A percentile compares a stretch with the other conserved stretches of the same genome.
Conservation (phyloP, 2,113 vertebrate genomes). For the Epinephelus fuscoguttatus region DNA sequence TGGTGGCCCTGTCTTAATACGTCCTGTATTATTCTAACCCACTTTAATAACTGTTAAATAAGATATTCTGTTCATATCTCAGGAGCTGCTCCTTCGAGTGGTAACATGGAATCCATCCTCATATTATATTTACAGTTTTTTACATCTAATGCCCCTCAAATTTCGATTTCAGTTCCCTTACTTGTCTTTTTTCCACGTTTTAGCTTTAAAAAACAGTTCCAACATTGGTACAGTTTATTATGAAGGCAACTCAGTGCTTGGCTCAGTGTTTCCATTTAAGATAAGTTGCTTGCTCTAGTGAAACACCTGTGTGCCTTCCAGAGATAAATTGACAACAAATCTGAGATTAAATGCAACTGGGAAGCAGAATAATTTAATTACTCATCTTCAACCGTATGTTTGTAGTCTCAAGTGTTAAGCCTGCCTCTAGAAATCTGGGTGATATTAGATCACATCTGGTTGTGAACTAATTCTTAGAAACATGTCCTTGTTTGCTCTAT, state of each 20-base stretch:
- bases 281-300: neutral
- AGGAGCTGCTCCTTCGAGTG: neutral
- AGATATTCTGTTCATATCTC: neutral
- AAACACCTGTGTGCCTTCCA: neutral
- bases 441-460: slow-evolving; percentile 18
- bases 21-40: no score
- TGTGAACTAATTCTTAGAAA: slow-evolving; percentile 15
- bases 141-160: neutral
- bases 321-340: neutral
- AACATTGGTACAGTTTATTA: neutral
- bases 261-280: neutral
- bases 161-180: neutral
- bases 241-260: neutral
- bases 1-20: neutral
- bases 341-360: neutral
- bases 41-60: neutral
- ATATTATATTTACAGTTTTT: neutral
- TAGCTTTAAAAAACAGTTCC: neutral
- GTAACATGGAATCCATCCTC: neutral
- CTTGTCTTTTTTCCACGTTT: neutral
- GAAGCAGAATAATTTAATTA: neutral
- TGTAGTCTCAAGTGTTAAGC: neutral
- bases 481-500: slow-evolving; percentile 29
- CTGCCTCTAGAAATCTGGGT: slow-evolving; percentile 11
- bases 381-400: neutral